phyloP scores from a whole-genome alignment of 2,888 invertebrate genomes.

The Ichneumoninae sp. region DNA sequence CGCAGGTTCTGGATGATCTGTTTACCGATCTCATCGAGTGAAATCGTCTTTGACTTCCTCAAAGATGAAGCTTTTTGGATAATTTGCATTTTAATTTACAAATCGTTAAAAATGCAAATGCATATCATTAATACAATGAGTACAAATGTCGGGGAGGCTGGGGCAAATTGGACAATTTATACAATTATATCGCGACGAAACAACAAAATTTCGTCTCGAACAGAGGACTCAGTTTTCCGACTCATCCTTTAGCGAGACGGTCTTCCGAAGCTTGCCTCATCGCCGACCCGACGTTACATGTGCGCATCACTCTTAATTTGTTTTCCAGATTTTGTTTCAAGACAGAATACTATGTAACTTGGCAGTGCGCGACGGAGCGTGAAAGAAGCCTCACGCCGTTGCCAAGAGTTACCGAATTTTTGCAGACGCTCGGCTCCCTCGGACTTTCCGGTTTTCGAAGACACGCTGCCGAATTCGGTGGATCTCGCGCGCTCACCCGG shows the following conservation, averaged over 20 bases:
- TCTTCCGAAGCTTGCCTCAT: neutral
- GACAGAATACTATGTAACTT: neutral
- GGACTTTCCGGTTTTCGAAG: conserved; percentile 2
- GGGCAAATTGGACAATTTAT: too few species aligned
- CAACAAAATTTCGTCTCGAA: too few species aligned
- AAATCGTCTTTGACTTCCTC: too few species aligned
- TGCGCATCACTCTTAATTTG: neutral
- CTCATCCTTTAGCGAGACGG: neutral
- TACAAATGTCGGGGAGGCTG: too few species aligned
- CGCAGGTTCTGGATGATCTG: too few species aligned
- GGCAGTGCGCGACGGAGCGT: conserved; percentile 20
- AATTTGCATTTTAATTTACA: too few species aligned
- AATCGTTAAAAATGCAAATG: too few species aligned
- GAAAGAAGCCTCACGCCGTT: conserved; percentile 4
- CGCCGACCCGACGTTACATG: neutral
- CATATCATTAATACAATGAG: too few species aligned
- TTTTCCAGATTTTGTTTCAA: neutral
- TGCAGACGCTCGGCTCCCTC: conserved; percentile 36
- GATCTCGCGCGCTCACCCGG: neutral
- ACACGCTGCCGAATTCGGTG: neutral
- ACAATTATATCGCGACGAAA: too few species aligned
- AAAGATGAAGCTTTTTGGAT: too few species aligned
- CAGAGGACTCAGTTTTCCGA: neutral
- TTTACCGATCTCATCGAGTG: too few species aligned
- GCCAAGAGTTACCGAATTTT: conserved; percentile 68